A percentile compares a stretch with the other conserved stretches of the same genome.
These are phyloP conservation scores for Vireo griseus DNA, from an alignment of 2,797 vertebrate species.

Conservation along the genomic window DNA sequence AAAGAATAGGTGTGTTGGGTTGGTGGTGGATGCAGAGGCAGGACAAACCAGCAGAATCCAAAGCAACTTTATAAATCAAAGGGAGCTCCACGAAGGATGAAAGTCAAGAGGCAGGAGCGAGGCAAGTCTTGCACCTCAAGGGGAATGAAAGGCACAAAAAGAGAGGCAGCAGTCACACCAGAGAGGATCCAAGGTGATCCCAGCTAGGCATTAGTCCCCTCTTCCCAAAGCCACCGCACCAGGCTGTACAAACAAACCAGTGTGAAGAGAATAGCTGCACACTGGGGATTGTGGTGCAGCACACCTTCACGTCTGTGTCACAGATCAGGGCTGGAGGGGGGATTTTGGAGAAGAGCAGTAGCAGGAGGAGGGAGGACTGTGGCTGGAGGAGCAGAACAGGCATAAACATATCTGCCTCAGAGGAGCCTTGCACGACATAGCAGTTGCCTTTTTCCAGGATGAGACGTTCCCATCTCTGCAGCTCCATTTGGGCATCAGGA, in stretches of 20 bases:
- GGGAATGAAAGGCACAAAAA: neutral
- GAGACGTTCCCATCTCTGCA: neutral
- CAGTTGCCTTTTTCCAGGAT: neutral
- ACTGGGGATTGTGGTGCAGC: rapidly evolving
- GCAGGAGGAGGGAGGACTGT: neutral
- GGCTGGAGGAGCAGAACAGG: neutral
- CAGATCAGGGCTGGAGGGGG: neutral
- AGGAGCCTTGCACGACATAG: neutral
- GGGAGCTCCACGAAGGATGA: neutral
- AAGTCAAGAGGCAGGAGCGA: neutral
- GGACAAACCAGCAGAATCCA: neutral
- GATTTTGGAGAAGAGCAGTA: neutral
- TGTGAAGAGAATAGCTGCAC: neutral
- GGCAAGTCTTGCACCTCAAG: neutral
- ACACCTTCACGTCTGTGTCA: neutral
- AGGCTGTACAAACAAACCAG: neutral
- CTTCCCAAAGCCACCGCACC: neutral
- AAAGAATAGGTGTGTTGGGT: rapidly evolving
- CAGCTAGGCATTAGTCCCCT: neutral
- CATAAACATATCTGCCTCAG: neutral
- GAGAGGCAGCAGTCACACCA: neutral
- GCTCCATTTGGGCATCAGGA: neutral
- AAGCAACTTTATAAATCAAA: neutral
- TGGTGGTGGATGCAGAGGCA: neutral
- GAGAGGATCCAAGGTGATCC: neutral